Evolutionary conservation across 1,140 invertebrate genomes (phyloP).

Genomic region (Papilio polytes): DNA sequence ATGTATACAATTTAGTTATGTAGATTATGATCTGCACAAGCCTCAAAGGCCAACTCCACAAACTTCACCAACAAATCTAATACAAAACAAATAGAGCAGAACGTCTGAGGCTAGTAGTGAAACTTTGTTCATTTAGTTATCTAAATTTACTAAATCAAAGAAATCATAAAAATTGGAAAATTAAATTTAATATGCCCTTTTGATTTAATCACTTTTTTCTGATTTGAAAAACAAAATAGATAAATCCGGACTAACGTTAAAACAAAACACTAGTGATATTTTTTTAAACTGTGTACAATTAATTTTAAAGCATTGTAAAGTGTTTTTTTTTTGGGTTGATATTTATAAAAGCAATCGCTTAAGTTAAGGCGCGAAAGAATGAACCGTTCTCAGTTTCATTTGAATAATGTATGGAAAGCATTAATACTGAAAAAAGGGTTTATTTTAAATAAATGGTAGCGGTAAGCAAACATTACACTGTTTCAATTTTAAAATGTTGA

Average conservation of each 20-base stretch:
- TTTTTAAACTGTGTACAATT: background rate
- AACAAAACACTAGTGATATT: background rate
- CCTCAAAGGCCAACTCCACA: background rate
- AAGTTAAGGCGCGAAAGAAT: background rate
- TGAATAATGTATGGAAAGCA: slow-evolving; percentile 16
- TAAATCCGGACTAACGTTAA: too few species aligned
- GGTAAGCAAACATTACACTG: background rate
- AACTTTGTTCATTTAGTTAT: background rate
- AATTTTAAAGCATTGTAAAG: background rate
- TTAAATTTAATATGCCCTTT: background rate
- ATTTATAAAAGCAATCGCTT: slow-evolving; percentile 10
- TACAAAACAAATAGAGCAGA: slow-evolving; percentile 19
- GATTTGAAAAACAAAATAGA: too few species aligned
- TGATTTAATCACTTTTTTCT: too few species aligned
- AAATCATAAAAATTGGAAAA: background rate
- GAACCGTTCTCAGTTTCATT: slow-evolving; percentile 14
- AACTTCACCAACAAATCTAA: slow-evolving; percentile 15
- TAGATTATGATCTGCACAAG: background rate
- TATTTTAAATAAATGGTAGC: slow-evolving; percentile 17
- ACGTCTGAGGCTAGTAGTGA: background rate
- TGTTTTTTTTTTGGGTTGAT: background rate
- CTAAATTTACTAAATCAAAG: background rate
- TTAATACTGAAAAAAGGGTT: slow-evolving; percentile 16
- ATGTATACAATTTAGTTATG: background rate
- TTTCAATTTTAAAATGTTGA: slow-evolving; percentile 5